Conservation (phyloP, 2,888 invertebrate genomes). For the Alsophila aescularia region DNA sequence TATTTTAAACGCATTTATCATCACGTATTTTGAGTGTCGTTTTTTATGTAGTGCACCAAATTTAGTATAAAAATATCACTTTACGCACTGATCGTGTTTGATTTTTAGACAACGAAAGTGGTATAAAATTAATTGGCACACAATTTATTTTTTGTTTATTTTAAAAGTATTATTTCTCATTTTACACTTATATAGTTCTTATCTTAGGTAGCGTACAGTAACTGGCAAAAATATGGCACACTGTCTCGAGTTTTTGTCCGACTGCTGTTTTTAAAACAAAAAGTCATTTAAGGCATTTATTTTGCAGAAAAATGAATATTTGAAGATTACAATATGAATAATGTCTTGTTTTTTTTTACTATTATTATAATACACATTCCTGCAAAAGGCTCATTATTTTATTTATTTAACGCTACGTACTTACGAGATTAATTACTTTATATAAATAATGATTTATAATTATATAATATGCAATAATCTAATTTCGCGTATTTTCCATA, state of each 20-base stretch:
- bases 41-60: constrained; percentile 47
- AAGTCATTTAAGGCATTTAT: constrained; percentile 28
- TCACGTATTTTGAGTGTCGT: constrained; percentile 34
- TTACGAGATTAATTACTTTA: constrained; percentile 53
- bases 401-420: constrained; percentile 46
- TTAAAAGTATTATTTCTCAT: constrained; percentile 43
- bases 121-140: constrained; percentile 1
- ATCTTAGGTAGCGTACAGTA: neutral
- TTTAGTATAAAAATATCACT: constrained; percentile 27
- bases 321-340: constrained; percentile 23
- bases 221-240: neutral
- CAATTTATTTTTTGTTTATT: constrained; percentile 35
- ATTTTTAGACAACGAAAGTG: neutral
- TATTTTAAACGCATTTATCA: constrained; percentile 38
- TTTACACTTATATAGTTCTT: constrained; percentile 10
- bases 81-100: neutral
- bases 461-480: constrained; percentile 6
- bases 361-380: constrained; percentile 48
- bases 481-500: constrained; percentile 1
- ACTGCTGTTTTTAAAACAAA: neutral
- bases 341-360: constrained; percentile 15
- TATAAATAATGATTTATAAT: constrained; percentile 1
- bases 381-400: constrained; percentile 43
- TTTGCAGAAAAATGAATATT: constrained; percentile 37
- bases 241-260: neutral